phyloP scores from a whole-genome alignment of 2,888 invertebrate species.

The Cheilosia impressa region DNA sequence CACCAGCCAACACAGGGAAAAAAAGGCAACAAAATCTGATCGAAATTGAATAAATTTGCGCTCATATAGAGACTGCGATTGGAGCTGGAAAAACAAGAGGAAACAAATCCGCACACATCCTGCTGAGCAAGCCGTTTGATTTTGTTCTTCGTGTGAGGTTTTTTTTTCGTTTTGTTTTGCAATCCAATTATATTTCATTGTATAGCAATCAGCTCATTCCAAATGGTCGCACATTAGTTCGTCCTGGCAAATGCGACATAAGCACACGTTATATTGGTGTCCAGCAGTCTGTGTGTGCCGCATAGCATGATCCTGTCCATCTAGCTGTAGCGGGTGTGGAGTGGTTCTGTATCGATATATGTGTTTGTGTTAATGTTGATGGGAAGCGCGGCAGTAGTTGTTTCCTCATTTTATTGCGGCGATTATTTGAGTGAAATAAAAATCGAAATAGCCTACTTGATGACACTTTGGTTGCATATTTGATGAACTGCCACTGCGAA shows the following conservation, averaged over 20 bases:
- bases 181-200: conserved; percentile 81
- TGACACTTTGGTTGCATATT: conserved; percentile 63
- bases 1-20: not conserved
- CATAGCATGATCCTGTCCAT: conserved; percentile 3
- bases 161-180: conserved; percentile 24
- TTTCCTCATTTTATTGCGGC: conserved; percentile 51
- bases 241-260: conserved; percentile 44
- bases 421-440: conserved; percentile 64
- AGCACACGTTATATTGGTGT: conserved; percentile 26
- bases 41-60: conserved; percentile 58
- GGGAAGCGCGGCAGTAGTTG: conserved; percentile 2
- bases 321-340: not conserved
- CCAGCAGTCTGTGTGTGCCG: conserved; percentile 4
- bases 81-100: conserved; percentile 14
- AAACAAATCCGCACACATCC: conserved; percentile 29
- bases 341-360: not conserved
- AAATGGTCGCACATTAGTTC: conserved; percentile 76
- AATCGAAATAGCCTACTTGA: conserved; percentile 56
- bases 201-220: conserved; percentile 81
- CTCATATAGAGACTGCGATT: conserved; percentile 28
- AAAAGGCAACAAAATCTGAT: conserved; percentile 21
- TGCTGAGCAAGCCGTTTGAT: conserved; percentile 44
- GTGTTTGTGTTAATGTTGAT: not conserved
- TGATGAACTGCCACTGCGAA: conserved; percentile 38
- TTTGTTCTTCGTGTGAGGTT: not conserved